Base-by-base conservation (phyloP, 2,113 vertebrate genomes). In the Taurulus bubalis region DNA sequence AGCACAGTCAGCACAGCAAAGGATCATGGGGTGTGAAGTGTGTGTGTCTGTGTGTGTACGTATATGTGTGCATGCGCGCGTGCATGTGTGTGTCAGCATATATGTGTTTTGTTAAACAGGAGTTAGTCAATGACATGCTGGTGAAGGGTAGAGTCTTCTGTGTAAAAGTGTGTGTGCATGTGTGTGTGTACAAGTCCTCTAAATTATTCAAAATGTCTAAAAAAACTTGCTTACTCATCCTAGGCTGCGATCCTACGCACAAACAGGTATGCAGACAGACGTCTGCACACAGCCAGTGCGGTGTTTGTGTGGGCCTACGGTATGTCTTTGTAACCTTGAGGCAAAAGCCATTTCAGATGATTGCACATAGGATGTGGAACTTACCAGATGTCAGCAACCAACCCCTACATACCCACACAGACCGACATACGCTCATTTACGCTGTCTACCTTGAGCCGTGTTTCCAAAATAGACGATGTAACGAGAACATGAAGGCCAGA, bases 1-100 rank as follows among this genome's bases (percentile, higher is more conserved):
- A 99, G 97, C 97, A 99, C 95, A 99, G 97, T 99, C 98, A 99
- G 97, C 97, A 99, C 96, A 97, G 95, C 97, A 97, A 96, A 97
- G 97, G 97, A 97, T 95, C 94, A 97, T 90, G 95, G 96, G 71
- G 95, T 94, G 96, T 95, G 95, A 78, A 59, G 78, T 88, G 45
- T 88, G 73, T 88, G 78, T 79, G 58, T 79, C 76, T 42, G 40
- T 12, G 40, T 42, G 34, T 49, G 76, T 69, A 91, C 91, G 95
- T 95, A 94, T 91, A 95, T 95, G 95, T 93, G 60, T 68, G 45
- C 83, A 87, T 93, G 47, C 84, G 63, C 87, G 72, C 77, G 30
- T 81, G 75, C 42, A 60, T 63, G 91, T 92, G 95, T 92, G 95
- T 91, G 95, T 96, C 95, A 93, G 36, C 83, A 88, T 93, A 91